Percentiles rank a stretch among this genome's conserved stretches.
Conservation (phyloP, 1,140 invertebrate species). For the Drosophila pseudoobscura region DNA sequence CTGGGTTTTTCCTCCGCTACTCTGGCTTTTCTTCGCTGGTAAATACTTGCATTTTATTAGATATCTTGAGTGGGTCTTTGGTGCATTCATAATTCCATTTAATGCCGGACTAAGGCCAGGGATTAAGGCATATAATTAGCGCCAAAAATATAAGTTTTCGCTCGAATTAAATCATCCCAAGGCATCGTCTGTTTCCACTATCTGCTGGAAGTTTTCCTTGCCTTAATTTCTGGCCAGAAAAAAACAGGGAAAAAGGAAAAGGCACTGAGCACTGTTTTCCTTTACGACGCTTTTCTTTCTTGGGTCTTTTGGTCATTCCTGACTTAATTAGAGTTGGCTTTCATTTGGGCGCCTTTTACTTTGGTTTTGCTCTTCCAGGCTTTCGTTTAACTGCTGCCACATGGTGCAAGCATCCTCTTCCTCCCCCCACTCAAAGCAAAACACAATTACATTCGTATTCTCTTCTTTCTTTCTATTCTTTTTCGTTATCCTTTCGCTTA, state of each 20-base stretch:
- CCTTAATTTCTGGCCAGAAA: background rate
- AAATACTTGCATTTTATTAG: constrained; percentile 38
- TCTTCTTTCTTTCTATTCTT: constrained; percentile 41
- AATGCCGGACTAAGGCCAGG: background rate
- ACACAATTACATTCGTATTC: constrained; percentile 64
- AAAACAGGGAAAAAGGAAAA: background rate
- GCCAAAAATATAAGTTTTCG: constrained; percentile 54
- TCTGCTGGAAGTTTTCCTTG: constrained; percentile 25
- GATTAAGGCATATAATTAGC: constrained; percentile 51
- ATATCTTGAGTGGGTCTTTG: constrained; percentile 33
- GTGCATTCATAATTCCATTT: constrained; percentile 51
- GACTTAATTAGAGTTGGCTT: constrained; percentile 73
- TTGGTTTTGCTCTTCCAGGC: constrained; percentile 6
- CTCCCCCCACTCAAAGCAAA: constrained; percentile 9
- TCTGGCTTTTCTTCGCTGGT: background rate
- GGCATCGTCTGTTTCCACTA: constrained; percentile 3
- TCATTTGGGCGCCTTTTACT: constrained; percentile 32
- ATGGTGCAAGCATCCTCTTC: constrained; percentile 40
- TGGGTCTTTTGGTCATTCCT: constrained; percentile 45
- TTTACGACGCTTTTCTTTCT: constrained; percentile 12
- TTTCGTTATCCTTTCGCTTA: constrained; percentile 40
- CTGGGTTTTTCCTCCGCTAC: too few relatives aligned
- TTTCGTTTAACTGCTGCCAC: constrained; percentile 52
- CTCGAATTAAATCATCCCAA: constrained; percentile 61
- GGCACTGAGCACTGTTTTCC: constrained; percentile 6